Conservation (phyloP, 1,140 invertebrate genomes). For the Nilaparvata lugens region DNA sequence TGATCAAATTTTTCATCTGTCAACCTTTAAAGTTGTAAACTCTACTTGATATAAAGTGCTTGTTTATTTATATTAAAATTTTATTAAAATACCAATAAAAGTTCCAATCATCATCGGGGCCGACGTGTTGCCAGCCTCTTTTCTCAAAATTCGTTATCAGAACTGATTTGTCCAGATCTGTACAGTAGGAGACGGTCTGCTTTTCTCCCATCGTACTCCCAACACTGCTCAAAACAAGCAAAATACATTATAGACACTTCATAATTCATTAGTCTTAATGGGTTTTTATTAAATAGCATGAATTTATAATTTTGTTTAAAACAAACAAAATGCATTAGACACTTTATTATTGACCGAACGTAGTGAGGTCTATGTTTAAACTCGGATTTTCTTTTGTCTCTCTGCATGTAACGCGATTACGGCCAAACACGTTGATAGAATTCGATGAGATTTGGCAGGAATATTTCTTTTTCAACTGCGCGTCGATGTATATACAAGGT, state of each 20-base stretch:
- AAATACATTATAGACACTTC: background rate
- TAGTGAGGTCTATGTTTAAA: no score
- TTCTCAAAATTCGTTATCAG: slow-evolving; percentile 89
- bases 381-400: no score
- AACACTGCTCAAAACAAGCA: slow-evolving; percentile 5
- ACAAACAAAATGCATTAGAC: no score
- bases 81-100: slow-evolving; percentile 70
- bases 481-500: no score
- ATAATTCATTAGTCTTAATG: background rate
- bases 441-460: no score
- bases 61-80: background rate
- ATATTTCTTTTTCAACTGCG: no score
- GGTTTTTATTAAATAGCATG: background rate
- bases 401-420: no score
- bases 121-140: slow-evolving; percentile 83
- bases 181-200: slow-evolving; percentile 66
- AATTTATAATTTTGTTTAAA: background rate
- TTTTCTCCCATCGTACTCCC: slow-evolving; percentile 6
- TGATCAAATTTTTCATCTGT: no score
- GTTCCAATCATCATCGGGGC: slow-evolving; percentile 91
- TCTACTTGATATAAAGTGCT: no score
- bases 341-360: no score
- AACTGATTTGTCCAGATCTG: slow-evolving; percentile 92
- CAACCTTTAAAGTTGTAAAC: no score
- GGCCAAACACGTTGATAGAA: no score